Percentiles rank a stretch among this genome's conserved stretches.
These are phyloP conservation scores for Podarcis cretensis DNA, from an alignment of 2,113 vertebrate genomes.

Conservation along the genomic window DNA sequence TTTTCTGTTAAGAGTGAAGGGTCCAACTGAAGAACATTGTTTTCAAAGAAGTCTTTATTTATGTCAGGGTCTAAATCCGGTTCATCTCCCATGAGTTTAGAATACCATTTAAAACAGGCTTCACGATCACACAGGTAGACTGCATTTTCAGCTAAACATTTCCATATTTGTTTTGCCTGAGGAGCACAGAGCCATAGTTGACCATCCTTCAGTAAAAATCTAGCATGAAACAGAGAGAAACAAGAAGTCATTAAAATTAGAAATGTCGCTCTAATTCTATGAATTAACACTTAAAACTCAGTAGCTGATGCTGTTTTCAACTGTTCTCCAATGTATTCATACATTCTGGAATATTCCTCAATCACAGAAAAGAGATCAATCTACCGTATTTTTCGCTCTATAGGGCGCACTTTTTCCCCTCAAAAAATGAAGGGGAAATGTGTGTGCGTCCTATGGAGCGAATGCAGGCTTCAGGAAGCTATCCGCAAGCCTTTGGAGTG, in stretches of 20 bases:
- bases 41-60: slow-evolving; percentile 99
- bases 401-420: too few species aligned
- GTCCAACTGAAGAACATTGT: slow-evolving; percentile 98
- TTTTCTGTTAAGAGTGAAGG: slow-evolving; percentile 98
- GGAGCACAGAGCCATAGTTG: slow-evolving; percentile 98
- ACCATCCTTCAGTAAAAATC: slow-evolving; percentile 98
- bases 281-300: neutral
- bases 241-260: slow-evolving; percentile 52
- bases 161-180: slow-evolving; percentile 99
- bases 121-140: slow-evolving; percentile 99
- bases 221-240: slow-evolving; percentile 73
- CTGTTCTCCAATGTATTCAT: neutral
- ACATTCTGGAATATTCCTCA: neutral
- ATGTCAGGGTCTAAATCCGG: slow-evolving; percentile 99
- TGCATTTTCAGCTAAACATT: slow-evolving; percentile 98
- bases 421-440: too few species aligned
- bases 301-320: neutral
- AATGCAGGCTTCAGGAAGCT: too few species aligned
- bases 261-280: neutral
- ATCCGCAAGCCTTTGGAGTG: too few species aligned
- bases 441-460: too few species aligned
- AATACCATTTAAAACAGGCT: slow-evolving; percentile 99
- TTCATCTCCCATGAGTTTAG: slow-evolving; percentile 99
- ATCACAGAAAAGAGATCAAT: neutral
- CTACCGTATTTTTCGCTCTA: too few species aligned